Base-by-base conservation (phyloP, 1,140 invertebrate species). In the Bombus huntii region DNA sequence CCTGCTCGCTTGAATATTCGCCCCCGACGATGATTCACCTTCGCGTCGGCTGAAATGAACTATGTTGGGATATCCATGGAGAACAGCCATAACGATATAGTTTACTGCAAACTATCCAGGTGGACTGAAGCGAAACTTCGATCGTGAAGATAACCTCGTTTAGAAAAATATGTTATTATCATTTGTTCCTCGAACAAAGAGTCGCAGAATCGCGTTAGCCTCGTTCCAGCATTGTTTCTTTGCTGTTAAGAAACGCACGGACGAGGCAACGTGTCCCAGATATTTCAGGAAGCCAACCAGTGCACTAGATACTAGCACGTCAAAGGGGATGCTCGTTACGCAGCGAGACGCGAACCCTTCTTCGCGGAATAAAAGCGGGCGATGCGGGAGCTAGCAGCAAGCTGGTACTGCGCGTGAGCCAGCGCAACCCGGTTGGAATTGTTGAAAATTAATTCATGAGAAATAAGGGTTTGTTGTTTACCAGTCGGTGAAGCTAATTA, bases 361-460 rank as follows among this genome's bases (percentile, higher is more conserved):
- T 39, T 44, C 79, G 57, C 18, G 15, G 80, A 80, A 88, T 88
- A 83, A 90, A 90, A 89, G 85, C 85, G 65, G 31, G 0, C 18
- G 47, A 53, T 22, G 18, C 47, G 47, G 47, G 5, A 53, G 47
- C 18, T 53, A 79, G 57, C 47, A 47, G 47, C 47, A 47, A 47
- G 15, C 47, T 18, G 47, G 37, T 28, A 47, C 37, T 22, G 37
- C 59, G 77, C 37, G 53, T 22, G 37, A 22, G 18, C 18, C 18
- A 22, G 18, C 18, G 47, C 66, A 39, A 25, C 59, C 62, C 44
- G 71, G 62, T n/a, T 31, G 42, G 71, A 78, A 89, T 89, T 89
- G 85, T 92, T 89, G 81, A 75, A 80, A 92, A 92, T 90, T 91
- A 90, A 92, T 92, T 91, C 86, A 79, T 89, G 79, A 89, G 90